Evolutionary conservation across 53 echinoderm and acorn worm genomes (phyloP).

Genomic region (Mesocentrotus franciscanus): DNA sequence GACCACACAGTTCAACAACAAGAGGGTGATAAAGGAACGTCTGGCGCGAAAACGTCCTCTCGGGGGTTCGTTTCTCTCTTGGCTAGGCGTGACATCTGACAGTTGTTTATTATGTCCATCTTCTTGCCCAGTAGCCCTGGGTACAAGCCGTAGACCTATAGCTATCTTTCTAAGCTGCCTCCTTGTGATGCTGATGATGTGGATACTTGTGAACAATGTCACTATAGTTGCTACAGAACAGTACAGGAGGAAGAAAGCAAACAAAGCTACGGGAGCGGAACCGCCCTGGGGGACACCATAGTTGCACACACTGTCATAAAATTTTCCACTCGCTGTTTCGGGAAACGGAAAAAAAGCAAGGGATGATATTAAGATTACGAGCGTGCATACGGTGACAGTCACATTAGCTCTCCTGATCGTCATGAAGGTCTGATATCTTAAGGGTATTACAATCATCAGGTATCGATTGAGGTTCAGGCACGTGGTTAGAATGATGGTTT

Average conservation of each 20-base stretch:
- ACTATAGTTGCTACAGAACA: neutral
- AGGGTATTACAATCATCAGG: neutral
- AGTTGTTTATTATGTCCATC: neutral
- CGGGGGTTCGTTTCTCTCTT: neutral
- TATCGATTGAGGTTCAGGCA: constrained; percentile 8
- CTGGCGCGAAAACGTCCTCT: neutral
- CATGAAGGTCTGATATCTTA: neutral
- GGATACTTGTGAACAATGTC: neutral
- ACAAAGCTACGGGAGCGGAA: neutral
- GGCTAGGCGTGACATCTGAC: neutral
- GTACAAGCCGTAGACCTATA: neutral
- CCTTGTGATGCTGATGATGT: neutral
- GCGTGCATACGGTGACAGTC: neutral
- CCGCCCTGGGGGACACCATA: neutral
- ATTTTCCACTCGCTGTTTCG: neutral
- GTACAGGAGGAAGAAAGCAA: neutral
- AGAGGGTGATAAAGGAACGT: neutral
- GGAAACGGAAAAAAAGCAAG: neutral
- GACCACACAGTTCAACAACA: neutral
- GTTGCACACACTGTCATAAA: neutral
- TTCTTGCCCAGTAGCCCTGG: neutral
- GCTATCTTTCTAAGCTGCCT: neutral
- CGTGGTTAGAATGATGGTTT: neutral
- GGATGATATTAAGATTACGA: neutral
- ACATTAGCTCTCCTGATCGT: neutral